Base-by-base conservation (phyloP, 2,113 vertebrate species). In the Vimba vimba region DNA sequence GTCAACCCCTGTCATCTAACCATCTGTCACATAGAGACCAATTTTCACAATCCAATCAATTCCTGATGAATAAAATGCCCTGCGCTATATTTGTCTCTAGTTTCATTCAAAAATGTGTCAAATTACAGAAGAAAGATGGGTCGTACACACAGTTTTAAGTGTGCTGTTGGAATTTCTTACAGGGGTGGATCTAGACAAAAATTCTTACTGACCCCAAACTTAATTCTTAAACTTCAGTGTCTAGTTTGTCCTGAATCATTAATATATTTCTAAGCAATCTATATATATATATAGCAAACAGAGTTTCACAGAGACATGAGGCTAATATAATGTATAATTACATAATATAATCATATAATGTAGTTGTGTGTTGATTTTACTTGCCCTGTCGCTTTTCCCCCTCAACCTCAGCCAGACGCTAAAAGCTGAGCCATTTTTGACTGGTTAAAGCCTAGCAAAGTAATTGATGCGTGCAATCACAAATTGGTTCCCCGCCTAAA, bases 391-490 rank as follows among this genome's bases (percentile, higher is more conserved):
- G 15, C 15, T 77, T 17, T 50, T 1, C n/a, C 25, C 36, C 39
- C 69, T n/a, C 69, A 74, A 43, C 4, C 23, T 45, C 71, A 33
- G 17, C 27, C 47, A 52, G 45, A 19, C 1, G 13, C 39, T 27
- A 76, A 76, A 76, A 76, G 43, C 50, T 5, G 15, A 91, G 93
- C 93, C 93, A 93, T 94, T 93, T 92, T 87, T 92, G 91, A 93
- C 91, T 95, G 93, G 94, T 93, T 92, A 88, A 92, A 94, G 89
- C 92, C 93, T 94, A 94, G 93, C 86, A 91, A 85, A 94, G 93
- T 94, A 94, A 95, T 95, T 95, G 94, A 94, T 95, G 94, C 94
- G 90, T 94, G 94, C 94, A 95, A 94, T 94, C 93, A 93, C 93
- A 94, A 94, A 95, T 93, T 95, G 95, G 94, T 95, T 94, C 93